phyloP scores from a whole-genome alignment of 2,797 vertebrate species.

The Psittacula echo region DNA sequence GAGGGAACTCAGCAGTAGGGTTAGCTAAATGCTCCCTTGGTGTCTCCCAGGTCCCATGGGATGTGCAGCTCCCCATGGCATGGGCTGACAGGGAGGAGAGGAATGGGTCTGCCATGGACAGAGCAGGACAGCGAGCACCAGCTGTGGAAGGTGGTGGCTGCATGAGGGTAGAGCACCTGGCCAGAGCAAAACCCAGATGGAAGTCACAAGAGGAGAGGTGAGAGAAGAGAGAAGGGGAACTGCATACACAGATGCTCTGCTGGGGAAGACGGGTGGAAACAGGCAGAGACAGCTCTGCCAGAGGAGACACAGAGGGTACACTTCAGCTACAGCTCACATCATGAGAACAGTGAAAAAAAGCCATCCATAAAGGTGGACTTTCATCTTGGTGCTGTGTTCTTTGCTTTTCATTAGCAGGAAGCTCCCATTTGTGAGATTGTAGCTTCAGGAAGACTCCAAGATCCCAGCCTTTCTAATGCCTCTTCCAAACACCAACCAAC shows the following conservation, averaged over 20 bases:
- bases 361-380: not conserved
- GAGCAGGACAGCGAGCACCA: not conserved
- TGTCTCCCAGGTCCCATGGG: not conserved
- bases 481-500: not conserved
- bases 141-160: not conserved
- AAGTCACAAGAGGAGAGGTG: not conserved
- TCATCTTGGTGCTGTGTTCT: not conserved
- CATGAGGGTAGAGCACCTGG: not conserved
- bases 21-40: not conserved
- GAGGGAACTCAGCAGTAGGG: not conserved
- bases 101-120: not conserved
- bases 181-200: not conserved
- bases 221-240: not conserved
- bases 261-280: not conserved
- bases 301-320: not conserved
- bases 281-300: not conserved
- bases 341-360: not conserved
- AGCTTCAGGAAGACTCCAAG: not conserved
- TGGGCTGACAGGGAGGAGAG: not conserved
- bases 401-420: not conserved
- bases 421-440: not conserved
- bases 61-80: rapidly evolving
- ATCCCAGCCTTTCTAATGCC: not conserved
- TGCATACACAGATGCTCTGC: not conserved
- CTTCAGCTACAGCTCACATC: not conserved